Conservation (phyloP, 2,888 invertebrate genomes). For the Stenolophus ochropezus region DNA sequence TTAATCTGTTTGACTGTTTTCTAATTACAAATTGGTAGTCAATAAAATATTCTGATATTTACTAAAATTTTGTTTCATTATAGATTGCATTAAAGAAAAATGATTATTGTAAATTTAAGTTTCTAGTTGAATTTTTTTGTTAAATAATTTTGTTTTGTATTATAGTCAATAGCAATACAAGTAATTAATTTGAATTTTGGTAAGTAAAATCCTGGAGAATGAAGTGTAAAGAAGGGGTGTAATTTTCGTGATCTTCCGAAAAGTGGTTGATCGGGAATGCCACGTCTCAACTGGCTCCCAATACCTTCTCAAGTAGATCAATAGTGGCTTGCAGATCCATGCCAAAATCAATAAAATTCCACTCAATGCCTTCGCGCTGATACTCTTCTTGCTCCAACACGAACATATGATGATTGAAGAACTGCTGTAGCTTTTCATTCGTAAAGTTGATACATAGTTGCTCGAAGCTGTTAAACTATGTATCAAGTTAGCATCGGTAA, state of each 20-base stretch:
- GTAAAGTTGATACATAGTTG: slow-evolving; percentile 96
- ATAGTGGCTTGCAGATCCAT: slow-evolving; percentile 92
- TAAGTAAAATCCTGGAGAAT: too few species aligned
- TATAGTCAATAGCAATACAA: too few species aligned
- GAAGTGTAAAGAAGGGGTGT: too few species aligned
- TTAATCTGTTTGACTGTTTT: too few species aligned
- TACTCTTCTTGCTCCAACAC: slow-evolving; percentile 96
- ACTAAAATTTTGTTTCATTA: too few species aligned
- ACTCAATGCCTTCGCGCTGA: slow-evolving; percentile 91
- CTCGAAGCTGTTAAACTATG: slow-evolving; percentile 92
- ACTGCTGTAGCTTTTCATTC: slow-evolving; percentile 94
- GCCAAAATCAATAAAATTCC: slow-evolving; percentile 95
- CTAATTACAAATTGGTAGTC: too few species aligned
- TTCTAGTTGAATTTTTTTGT: too few species aligned
- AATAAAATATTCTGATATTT: too few species aligned
- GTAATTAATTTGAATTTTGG: too few species aligned
- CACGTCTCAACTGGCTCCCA: slow-evolving; percentile 70
- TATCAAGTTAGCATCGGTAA: slow-evolving; percentile 63
- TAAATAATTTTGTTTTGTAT: too few species aligned
- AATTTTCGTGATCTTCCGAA: slow-evolving; percentile 17
- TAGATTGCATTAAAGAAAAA: too few species aligned
- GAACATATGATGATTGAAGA: slow-evolving; percentile 97
- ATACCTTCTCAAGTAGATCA: slow-evolving; percentile 86
- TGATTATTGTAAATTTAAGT: too few species aligned
- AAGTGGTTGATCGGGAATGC: slow-evolving; percentile 56